Percentiles rank a stretch among this genome's conserved stretches.
phyloP scores from a whole-genome alignment of 2,888 invertebrate genomes.

The Plebejus argus region DNA sequence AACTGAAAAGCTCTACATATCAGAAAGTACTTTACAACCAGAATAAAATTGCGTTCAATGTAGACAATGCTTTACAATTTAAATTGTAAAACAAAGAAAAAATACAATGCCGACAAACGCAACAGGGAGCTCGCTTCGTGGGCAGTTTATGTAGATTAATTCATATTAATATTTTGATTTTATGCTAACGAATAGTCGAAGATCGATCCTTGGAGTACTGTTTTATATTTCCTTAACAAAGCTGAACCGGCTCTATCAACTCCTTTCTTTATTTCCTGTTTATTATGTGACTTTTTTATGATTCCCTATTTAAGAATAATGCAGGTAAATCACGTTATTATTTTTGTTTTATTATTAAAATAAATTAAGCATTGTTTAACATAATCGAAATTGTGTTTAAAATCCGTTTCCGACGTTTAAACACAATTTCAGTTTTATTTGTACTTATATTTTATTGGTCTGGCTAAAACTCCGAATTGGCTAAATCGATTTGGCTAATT shows the following conservation, averaged over 20 bases:
- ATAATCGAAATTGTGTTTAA: too few relatives aligned
- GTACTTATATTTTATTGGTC: too few relatives aligned
- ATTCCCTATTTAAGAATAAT: too few relatives aligned
- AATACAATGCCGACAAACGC: slow-evolving; percentile 42
- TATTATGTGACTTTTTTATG: not conserved
- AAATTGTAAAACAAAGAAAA: slow-evolving; percentile 33
- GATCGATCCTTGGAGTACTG: slow-evolving; percentile 61
- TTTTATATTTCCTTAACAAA: not conserved
- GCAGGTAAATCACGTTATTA: too few relatives aligned
- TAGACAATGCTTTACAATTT: slow-evolving; percentile 19
- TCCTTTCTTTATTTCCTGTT: not conserved
- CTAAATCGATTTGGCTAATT: too few relatives aligned
- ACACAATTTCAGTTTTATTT: too few relatives aligned
- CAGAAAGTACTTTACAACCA: not conserved
- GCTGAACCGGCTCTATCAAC: not conserved
- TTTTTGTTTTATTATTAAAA: too few relatives aligned
- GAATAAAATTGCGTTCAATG: not conserved
- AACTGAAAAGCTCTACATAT: not conserved
- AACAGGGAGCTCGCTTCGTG: slow-evolving; percentile 51
- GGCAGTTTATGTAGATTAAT: slow-evolving; percentile 73
- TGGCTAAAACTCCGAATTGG: too few relatives aligned
- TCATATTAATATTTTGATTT: slow-evolving; percentile 77
- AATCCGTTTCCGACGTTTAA: too few relatives aligned
- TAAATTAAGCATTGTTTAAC: too few relatives aligned
- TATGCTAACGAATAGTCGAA: slow-evolving; percentile 71